Evolutionary conservation across 1,140 invertebrate species (phyloP).

Genomic region (Aradophagus sp.): DNA sequence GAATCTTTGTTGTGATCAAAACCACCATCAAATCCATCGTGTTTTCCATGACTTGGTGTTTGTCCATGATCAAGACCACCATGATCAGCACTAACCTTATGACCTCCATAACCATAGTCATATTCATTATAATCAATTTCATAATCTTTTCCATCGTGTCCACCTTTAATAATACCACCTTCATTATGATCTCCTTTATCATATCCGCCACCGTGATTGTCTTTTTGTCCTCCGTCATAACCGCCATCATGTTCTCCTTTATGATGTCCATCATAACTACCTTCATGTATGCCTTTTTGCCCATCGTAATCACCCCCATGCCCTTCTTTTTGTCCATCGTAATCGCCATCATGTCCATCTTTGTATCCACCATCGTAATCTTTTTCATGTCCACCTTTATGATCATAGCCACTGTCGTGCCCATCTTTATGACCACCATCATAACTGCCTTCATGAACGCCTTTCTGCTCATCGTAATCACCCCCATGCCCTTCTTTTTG

Average conservation of each 20-base stretch:
- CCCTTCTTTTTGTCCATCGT: too few species aligned
- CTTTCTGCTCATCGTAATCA: too few species aligned
- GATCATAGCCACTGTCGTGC: slow-evolving; percentile 4
- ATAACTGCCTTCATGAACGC: too few species aligned
- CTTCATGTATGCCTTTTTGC: too few species aligned
- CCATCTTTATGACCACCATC: too few species aligned
- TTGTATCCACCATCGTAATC: slow-evolving; percentile 10
- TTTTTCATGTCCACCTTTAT: slow-evolving; percentile 10
- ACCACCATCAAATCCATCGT: too few species aligned
- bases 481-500: not conserved
- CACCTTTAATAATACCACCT: too few species aligned
- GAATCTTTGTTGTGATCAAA: too few species aligned
- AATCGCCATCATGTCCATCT: slow-evolving; percentile 1
- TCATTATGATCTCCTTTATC: slow-evolving; percentile 2
- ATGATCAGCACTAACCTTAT: not conserved
- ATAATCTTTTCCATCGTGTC: slow-evolving; percentile 2
- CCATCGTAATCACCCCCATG: not conserved
- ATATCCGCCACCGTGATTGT: slow-evolving; percentile 1
- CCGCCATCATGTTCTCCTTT: slow-evolving; percentile 14
- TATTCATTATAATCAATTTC: not conserved
- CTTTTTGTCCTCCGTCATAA: too few species aligned
- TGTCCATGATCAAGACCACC: not conserved
- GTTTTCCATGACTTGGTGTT: too few species aligned
- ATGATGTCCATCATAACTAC: too few species aligned
- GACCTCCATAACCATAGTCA: not conserved